Conservation (phyloP, 2,797 vertebrate species). For the Micropoecilia bifurca region DNA sequence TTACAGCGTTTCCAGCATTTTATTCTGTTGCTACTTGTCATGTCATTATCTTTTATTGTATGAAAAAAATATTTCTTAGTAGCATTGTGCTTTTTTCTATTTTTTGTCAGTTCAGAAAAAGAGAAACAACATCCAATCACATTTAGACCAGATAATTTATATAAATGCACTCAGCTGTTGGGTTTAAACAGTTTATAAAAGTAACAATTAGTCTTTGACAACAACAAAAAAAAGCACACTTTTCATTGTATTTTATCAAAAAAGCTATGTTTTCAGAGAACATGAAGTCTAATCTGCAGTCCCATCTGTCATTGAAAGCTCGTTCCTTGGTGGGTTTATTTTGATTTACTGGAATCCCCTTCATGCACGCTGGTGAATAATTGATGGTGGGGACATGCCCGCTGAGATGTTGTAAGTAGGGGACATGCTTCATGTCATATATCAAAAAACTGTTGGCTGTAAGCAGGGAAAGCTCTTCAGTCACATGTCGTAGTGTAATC, state of each 20-base stretch:
- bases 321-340: constrained; percentile 24
- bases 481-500: constrained; percentile 26
- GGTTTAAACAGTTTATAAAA: not conserved
- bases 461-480: constrained; percentile 19
- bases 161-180: not conserved
- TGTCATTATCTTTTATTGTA: not conserved
- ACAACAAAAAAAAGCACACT: not conserved
- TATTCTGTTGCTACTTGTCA: not conserved
- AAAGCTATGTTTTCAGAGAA: not conserved
- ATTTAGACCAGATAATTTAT: not conserved
- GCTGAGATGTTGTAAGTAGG: constrained; percentile 44
- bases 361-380: constrained; percentile 50
- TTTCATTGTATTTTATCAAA: not conserved
- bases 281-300: constrained; percentile 6
- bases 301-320: constrained; percentile 13
- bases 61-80: not conserved
- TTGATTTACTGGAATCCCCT: constrained; percentile 30
- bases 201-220: not conserved
- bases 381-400: constrained; percentile 47
- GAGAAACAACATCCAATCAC: not conserved
- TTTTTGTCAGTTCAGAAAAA: not conserved
- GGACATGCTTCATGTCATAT: constrained; percentile 42
- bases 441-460: constrained; percentile 38
- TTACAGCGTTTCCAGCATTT: not conserved
- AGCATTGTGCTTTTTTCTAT: not conserved